Conservation (phyloP, 2,797 vertebrate species). For the Heteromormyrus szaboi region DNA sequence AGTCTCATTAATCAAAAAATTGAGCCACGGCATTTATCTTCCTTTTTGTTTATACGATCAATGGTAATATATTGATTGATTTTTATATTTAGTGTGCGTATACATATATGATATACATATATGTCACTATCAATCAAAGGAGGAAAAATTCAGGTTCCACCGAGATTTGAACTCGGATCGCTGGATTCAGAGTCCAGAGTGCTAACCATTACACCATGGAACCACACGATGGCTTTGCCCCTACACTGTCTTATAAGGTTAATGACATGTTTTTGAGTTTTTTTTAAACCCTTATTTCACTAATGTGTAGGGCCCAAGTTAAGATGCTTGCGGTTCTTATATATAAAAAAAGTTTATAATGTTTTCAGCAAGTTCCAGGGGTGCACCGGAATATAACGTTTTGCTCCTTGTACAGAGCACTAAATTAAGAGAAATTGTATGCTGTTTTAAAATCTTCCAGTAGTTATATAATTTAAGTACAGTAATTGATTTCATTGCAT, state of each 20-base stretch:
- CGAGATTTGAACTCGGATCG: conserved; percentile 58
- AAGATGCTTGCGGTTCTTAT: background rate
- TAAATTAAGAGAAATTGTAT: background rate
- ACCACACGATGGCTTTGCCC: conserved; percentile 7
- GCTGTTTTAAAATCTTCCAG: background rate
- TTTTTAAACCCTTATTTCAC: background rate
- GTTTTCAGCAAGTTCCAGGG: background rate
- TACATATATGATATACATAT: background rate
- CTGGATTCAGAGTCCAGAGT: conserved; percentile 58
- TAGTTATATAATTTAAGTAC: background rate
- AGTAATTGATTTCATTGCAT: background rate
- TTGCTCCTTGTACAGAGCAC: background rate
- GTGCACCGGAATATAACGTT: background rate
- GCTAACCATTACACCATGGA: conserved; percentile 58
- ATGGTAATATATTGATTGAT: background rate
- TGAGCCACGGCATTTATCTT: background rate
- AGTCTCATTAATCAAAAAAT: background rate
- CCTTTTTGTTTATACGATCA: background rate
- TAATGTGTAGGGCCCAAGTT: background rate
- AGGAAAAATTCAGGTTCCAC: conserved; percentile 39
- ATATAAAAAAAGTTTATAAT: background rate
- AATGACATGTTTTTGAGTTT: background rate
- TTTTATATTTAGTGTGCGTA: background rate
- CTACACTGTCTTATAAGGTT: background rate
- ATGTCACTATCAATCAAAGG: background rate